Evolutionary conservation across 2,888 invertebrate species (phyloP), one percentile per base, ranked within the genome.

Genomic region (Nasonia oneida): DNA sequence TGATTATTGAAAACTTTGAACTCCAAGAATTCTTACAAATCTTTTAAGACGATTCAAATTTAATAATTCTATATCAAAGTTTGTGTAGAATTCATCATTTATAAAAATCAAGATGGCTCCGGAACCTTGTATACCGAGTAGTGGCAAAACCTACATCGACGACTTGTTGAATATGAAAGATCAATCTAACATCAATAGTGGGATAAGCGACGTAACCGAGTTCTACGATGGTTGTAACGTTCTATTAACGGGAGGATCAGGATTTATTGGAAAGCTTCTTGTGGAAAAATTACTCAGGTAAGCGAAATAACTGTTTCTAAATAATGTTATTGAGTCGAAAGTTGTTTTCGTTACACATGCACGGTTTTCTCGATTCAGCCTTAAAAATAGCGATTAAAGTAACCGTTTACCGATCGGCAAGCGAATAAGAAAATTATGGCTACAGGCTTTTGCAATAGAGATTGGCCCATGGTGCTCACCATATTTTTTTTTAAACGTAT

Each of bases 271-370:
- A 15, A 91, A 89, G 83, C 89, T 93, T 61, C 86, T 93, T 29
- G 83, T 93, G 33, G 94, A 94, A 84, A 93, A 93, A 89, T 88
- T 94, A 79, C 89, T 93, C 33, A 90, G 94, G 93, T 93, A 90
- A 89, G 89, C 86, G 2, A 47, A 47, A 12, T 12, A 12, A 47
- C 47, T 47, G 12, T 47, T 12, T 2, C 0, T 47, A 47, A 47
- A 47, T 12, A 47, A 47, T 12, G 1, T 47, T 47, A 47, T 47
- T 47, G 10, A 12, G 47, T 0, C 47, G 12, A 47, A 47, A 47
- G 42, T 47, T 10, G 12, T 47, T 23, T 23, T 23, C 23, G 23
- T 23, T 23, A 23, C 23, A 23, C 23, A 23, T 23, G 23, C 23
- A 23, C 4, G 4, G 4, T 5, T 29, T 29, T 37, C 37, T 37